Evolutionary conservation across 2,113 vertebrate genomes (phyloP).

Genomic region (Vimba vimba): DNA sequence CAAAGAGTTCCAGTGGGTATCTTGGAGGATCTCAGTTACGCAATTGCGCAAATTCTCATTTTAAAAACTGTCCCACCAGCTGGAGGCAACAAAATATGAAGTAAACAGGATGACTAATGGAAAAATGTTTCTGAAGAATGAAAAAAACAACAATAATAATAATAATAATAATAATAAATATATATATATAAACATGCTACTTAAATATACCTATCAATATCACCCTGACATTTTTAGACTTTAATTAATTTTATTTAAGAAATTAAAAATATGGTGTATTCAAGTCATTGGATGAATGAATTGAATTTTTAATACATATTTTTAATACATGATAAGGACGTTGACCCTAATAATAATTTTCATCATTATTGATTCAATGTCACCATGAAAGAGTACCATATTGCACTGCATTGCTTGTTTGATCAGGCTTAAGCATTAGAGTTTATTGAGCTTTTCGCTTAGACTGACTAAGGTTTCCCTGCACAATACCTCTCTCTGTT

Average conservation of each 20-base stretch:
- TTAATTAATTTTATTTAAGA: neutral
- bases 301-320: neutral
- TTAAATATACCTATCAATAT: too few relatives aligned
- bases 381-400: neutral
- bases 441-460: conserved; percentile 57
- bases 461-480: conserved; percentile 48
- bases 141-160: neutral
- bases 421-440: neutral
- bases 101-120: conserved; percentile 8
- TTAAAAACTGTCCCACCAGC: conserved; percentile 1
- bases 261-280: neutral
- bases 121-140: neutral
- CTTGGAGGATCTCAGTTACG: conserved; percentile 31
- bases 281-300: neutral
- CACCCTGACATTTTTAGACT: too few relatives aligned
- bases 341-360: too few relatives aligned
- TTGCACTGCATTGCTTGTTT: neutral
- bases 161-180: too few relatives aligned
- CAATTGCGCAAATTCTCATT: neutral
- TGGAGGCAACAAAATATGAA: neutral
- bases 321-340: neutral
- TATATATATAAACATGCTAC: too few relatives aligned
- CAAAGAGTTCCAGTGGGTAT: conserved; percentile 44
- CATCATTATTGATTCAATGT: neutral
- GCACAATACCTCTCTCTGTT: conserved; percentile 73